These are phyloP conservation scores for Tuta absoluta DNA, from an alignment of 2,888 invertebrate genomes.

Conservation along the genomic window DNA sequence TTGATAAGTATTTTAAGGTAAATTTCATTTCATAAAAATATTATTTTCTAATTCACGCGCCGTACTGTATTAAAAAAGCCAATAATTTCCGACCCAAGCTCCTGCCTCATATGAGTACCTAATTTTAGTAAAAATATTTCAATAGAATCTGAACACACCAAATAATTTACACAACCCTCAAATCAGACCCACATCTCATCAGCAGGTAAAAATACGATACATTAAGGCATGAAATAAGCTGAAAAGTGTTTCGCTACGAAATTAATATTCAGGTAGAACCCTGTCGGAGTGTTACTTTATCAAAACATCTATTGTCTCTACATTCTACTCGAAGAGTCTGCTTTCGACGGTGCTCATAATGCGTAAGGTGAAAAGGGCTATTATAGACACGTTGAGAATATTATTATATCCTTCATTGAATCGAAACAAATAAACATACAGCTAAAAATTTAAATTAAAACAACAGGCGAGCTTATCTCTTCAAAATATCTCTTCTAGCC, in stretches of 20 bases:
- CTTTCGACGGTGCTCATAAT: conserved; percentile 55
- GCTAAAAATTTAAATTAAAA: too few relatives aligned
- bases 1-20: too few relatives aligned
- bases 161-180: background rate
- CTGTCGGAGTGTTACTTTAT: conserved; percentile 66
- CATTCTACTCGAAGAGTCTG: conserved; percentile 65
- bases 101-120: too few relatives aligned
- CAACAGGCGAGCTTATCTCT: too few relatives aligned
- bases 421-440: too few relatives aligned
- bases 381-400: background rate
- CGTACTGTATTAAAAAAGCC: too few relatives aligned
- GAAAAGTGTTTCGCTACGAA: conserved; percentile 22
- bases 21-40: too few relatives aligned
- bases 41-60: too few relatives aligned
- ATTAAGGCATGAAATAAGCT: background rate
- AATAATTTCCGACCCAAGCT: too few relatives aligned
- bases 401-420: background rate
- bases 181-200: background rate
- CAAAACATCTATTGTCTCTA: conserved; percentile 71
- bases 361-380: conserved; percentile 1
- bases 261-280: conserved; percentile 36
- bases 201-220: background rate
- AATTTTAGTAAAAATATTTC: too few relatives aligned
- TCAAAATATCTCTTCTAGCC: too few relatives aligned
- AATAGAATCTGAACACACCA: too few relatives aligned